A percentile compares a stretch with the other conserved stretches of the same genome.
Conservation (phyloP, 1,140 invertebrate species). For the Lordiphosa stackelbergi region DNA sequence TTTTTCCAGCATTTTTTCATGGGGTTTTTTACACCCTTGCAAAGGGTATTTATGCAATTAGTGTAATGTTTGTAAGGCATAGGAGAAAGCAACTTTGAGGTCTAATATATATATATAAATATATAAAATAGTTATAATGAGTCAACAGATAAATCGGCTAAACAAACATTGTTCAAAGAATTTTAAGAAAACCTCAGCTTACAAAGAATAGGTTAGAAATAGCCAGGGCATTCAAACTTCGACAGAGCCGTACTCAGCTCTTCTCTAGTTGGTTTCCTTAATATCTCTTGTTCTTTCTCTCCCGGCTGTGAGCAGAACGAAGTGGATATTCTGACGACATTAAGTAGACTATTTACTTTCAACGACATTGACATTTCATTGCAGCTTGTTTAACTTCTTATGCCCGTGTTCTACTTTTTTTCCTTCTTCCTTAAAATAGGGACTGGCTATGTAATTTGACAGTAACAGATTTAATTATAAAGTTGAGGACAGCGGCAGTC, state of each 20-base stretch:
- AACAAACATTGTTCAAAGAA: too few relatives aligned
- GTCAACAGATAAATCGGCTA: too few relatives aligned
- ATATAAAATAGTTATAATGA: too few relatives aligned
- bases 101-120: too few relatives aligned
- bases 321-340: slow-evolving; percentile 41
- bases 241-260: not conserved
- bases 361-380: slow-evolving; percentile 35
- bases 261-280: not conserved
- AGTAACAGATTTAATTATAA: slow-evolving; percentile 59
- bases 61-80: too few relatives aligned
- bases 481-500: slow-evolving; percentile 18
- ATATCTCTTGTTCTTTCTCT: slow-evolving; percentile 3
- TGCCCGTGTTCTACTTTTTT: not conserved
- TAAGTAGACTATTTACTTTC: slow-evolving; percentile 52
- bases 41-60: not conserved
- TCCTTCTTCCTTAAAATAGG: slow-evolving; percentile 3
- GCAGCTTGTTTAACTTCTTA: slow-evolving; percentile 21
- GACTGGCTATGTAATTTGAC: slow-evolving; percentile 38
- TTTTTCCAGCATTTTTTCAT: slow-evolving; percentile 29
- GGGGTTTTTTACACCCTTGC: slow-evolving; percentile 14
- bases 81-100: too few relatives aligned
- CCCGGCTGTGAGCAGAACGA: not conserved
- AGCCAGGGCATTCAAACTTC: too few relatives aligned
- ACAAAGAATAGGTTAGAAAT: too few relatives aligned
- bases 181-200: too few relatives aligned